phyloP scores from a whole-genome alignment of 2,113 vertebrate species.

The Platichthys stellatus region DNA sequence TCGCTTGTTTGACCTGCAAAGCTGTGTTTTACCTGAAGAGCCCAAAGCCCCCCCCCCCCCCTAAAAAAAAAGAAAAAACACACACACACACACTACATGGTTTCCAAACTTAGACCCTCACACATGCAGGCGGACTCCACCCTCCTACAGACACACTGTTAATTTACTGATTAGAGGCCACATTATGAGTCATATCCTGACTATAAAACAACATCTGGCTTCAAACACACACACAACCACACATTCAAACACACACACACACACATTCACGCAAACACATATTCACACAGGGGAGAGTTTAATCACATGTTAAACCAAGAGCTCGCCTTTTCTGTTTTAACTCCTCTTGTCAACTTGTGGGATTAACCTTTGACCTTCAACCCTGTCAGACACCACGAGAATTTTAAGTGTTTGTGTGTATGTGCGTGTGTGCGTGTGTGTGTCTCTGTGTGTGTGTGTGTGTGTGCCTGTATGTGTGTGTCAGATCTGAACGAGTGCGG shows the following conservation, averaged over 20 bases:
- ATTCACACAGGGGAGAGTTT: background rate
- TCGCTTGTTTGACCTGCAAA: conserved; percentile 49
- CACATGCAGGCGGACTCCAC: background rate
- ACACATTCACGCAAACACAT: background rate
- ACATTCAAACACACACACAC: conserved; percentile 1
- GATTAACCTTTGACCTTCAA: no score
- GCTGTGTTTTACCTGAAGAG: conserved; percentile 49
- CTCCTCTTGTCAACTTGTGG: no score
- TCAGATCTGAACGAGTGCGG: conserved; percentile 96
- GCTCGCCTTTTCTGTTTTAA: no score
- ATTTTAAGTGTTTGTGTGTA: no score
- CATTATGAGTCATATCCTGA: conserved; percentile 65
- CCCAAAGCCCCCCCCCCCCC: conserved; percentile 24
- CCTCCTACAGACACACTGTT: conserved; percentile 21
- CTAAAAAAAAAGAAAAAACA: background rate
- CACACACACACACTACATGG: conserved; percentile 1
- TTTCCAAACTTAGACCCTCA: conserved; percentile 17
- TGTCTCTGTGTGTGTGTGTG: conserved; percentile 30
- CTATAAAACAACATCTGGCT: conserved; percentile 53
- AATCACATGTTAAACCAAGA: background rate
- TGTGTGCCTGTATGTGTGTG: conserved; percentile 29
- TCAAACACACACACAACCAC: conserved; percentile 6
- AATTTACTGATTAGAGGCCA: conserved; percentile 60
- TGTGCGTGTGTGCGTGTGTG: conserved; percentile 8
- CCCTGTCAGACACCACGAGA: no score